Conservation (phyloP, 2,113 vertebrate genomes). For the Pantherophis guttatus region DNA sequence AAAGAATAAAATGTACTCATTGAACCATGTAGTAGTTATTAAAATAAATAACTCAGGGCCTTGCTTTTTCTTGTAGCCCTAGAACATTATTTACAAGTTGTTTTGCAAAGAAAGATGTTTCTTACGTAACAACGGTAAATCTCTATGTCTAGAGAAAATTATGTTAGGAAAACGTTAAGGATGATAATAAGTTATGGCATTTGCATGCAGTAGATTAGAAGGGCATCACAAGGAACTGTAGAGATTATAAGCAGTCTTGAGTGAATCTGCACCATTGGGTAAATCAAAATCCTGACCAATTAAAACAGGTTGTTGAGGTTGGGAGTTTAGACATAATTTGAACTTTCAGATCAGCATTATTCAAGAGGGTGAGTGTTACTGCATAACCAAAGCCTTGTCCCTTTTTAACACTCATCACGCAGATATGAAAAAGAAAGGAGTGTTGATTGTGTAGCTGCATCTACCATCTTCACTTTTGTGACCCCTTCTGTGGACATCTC, state of each 20-base stretch:
- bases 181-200: conserved; percentile 1
- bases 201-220: conserved; percentile 1
- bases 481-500: background rate
- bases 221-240: background rate
- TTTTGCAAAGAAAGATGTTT: conserved; percentile 9
- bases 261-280: background rate
- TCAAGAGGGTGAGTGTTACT: background rate
- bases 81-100: conserved; percentile 25
- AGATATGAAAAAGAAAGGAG: background rate
- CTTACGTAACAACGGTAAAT: conserved; percentile 3
- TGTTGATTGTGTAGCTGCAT: background rate
- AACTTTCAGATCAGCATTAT: background rate
- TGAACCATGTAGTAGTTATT: conserved; percentile 29
- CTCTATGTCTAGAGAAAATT: background rate
- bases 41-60: conserved; percentile 44
- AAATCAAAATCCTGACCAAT: background rate
- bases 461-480: background rate
- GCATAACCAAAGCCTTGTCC: background rate
- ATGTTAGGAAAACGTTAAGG: background rate
- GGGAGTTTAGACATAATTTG: background rate
- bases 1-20: conserved; percentile 22
- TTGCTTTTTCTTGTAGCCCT: conserved; percentile 2
- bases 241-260: background rate
- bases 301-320: background rate
- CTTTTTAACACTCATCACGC: background rate